A percentile compares a stretch with the other conserved stretches of the same genome.
phyloP scores from a whole-genome alignment of 23 tunicate species.

The Phallusia fumigata region DNA sequence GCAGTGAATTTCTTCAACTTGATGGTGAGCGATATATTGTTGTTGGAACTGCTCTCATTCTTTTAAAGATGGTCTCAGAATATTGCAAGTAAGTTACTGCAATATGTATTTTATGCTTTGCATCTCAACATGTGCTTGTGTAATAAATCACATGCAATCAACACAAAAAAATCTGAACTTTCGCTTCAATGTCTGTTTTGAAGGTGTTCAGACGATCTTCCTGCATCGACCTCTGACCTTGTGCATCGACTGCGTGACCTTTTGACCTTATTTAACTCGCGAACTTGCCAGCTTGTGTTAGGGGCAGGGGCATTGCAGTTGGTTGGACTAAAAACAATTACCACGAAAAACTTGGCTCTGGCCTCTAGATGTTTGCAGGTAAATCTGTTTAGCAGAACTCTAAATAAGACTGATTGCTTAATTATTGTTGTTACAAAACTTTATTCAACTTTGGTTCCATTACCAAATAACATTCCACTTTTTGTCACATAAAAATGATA shows the following conservation, averaged over 20 bases:
- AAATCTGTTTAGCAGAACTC: too few relatives aligned
- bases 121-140: too few relatives aligned
- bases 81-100: slow-evolving; percentile 54
- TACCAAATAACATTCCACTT: too few relatives aligned
- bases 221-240: slow-evolving; percentile 67
- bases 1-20: slow-evolving; percentile 33
- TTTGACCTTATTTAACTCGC: slow-evolving; percentile 76
- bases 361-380: slow-evolving; percentile 83
- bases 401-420: too few relatives aligned
- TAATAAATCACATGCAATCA: background rate
- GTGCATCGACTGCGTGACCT: slow-evolving; percentile 78
- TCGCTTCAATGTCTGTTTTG: background rate
- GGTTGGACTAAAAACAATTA: slow-evolving; percentile 78
- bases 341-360: slow-evolving; percentile 85
- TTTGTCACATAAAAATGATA: too few relatives aligned
- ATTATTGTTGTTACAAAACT: too few relatives aligned
- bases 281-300: slow-evolving; percentile 82
- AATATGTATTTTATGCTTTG: too few relatives aligned
- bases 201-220: slow-evolving; percentile 81
- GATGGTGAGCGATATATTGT: slow-evolving; percentile 73
- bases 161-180: background rate
- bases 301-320: slow-evolving; percentile 89
- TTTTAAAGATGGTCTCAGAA: slow-evolving; percentile 74
- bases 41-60: slow-evolving; percentile 72
- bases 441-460: background rate